phyloP scores from a whole-genome alignment of 2,888 invertebrate species.

The Lagria hirta region DNA sequence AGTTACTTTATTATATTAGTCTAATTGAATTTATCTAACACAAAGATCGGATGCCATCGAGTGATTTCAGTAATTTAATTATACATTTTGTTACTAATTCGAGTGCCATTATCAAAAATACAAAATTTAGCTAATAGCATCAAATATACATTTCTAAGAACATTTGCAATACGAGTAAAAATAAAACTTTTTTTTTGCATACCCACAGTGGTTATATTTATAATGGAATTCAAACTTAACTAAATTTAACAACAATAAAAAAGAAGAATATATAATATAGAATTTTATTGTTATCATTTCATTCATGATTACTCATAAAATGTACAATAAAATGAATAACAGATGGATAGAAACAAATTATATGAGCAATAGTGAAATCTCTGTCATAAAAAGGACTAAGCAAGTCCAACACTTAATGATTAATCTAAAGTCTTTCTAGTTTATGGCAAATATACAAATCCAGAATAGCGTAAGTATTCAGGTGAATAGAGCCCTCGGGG shows the following conservation, averaged over 20 bases:
- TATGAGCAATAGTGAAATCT: slow-evolving; percentile 56
- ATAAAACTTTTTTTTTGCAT: too few relatives aligned
- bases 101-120: too few relatives aligned
- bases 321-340: slow-evolving; percentile 56
- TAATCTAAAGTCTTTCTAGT: slow-evolving; percentile 42
- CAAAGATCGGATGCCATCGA: too few relatives aligned
- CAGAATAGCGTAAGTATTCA: slow-evolving; percentile 52
- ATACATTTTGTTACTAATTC: too few relatives aligned
- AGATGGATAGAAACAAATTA: slow-evolving; percentile 55
- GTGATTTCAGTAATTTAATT: too few relatives aligned
- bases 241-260: slow-evolving; percentile 37
- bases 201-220: too few relatives aligned
- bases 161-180: too few relatives aligned
- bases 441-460: slow-evolving; percentile 55
- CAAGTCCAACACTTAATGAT: slow-evolving; percentile 44
- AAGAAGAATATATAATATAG: slow-evolving; percentile 54
- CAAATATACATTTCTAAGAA: too few relatives aligned
- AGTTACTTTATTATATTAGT: too few relatives aligned
- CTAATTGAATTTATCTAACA: too few relatives aligned
- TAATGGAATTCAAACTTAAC: not conserved
- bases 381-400: slow-evolving; percentile 51
- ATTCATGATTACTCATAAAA: slow-evolving; percentile 56
- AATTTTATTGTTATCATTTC: slow-evolving; percentile 56
- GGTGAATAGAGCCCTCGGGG: slow-evolving; percentile 46
- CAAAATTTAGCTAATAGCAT: too few relatives aligned